Evolutionary conservation across 2,797 vertebrate species (phyloP).

Genomic region (Lophotriccus pileatus): DNA sequence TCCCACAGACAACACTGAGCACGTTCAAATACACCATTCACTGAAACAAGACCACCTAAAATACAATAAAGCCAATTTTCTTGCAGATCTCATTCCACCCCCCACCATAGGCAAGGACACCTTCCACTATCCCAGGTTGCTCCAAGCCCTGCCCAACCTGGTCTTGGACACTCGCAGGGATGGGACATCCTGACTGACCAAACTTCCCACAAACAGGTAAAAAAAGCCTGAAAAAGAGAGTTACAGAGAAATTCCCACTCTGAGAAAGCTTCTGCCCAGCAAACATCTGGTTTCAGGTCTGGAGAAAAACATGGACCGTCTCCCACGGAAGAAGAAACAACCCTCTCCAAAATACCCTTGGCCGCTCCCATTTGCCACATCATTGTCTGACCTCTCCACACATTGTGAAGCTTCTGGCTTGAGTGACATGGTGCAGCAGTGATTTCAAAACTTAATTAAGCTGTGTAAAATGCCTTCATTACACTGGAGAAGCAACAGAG

Average conservation of each 20-base stretch:
- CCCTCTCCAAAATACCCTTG: rapidly evolving
- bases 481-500: neutral
- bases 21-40: rapidly evolving
- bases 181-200: neutral
- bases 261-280: neutral
- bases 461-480: neutral
- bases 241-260: rapidly evolving
- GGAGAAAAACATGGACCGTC: rapidly evolving
- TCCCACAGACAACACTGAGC: rapidly evolving
- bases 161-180: neutral
- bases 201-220: neutral
- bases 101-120: neutral
- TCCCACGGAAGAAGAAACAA: rapidly evolving
- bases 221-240: neutral
- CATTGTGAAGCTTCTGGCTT: neutral
- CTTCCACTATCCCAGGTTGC: rapidly evolving
- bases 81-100: neutral
- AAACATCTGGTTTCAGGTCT: neutral
- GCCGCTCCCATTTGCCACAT: neutral
- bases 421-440: neutral
- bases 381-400: rapidly evolving
- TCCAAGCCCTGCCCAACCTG: neutral
- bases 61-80: rapidly evolving
- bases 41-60: rapidly evolving
- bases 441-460: neutral